Conservation (phyloP, 2,113 vertebrate genomes). For the Falcunculus frontatus region DNA sequence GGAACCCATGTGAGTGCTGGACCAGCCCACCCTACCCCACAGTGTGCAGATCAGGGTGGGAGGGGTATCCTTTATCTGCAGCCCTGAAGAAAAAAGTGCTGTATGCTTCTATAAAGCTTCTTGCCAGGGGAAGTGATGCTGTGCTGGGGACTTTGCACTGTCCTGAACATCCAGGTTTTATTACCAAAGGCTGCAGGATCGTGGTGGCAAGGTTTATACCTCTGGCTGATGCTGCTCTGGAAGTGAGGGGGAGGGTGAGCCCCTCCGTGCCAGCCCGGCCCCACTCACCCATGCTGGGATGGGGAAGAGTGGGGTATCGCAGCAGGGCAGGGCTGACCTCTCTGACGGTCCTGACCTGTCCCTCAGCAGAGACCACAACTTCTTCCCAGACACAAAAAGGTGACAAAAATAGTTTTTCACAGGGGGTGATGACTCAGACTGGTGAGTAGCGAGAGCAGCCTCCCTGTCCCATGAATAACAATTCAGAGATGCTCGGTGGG, state of each 20-base stretch:
- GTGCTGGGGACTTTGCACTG: neutral
- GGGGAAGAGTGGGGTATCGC: neutral
- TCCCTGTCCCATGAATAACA: neutral
- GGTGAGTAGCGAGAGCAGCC: neutral
- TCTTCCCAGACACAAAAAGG: neutral
- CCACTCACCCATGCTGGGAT: neutral
- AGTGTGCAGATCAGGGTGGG: neutral
- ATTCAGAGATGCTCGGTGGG: neutral
- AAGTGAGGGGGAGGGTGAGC: neutral
- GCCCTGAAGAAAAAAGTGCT: fast-evolving
- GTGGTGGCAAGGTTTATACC: fast-evolving
- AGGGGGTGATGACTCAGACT: neutral
- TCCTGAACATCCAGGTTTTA: neutral
- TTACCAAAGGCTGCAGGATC: neutral
- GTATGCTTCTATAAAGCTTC: fast-evolving
- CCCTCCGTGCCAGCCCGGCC: neutral
- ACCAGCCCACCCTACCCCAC: neutral
- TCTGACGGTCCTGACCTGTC: fast-evolving
- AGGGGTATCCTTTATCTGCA: neutral
- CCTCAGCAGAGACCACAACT: neutral
- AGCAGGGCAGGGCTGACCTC: neutral
- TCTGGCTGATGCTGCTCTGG: fast-evolving
- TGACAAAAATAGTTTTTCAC: neutral
- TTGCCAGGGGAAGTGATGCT: neutral
- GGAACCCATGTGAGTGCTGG: neutral